Evolutionary conservation across 64 coral and sea anemone genomes (phyloP).

Genomic region (Montipora cactus): DNA sequence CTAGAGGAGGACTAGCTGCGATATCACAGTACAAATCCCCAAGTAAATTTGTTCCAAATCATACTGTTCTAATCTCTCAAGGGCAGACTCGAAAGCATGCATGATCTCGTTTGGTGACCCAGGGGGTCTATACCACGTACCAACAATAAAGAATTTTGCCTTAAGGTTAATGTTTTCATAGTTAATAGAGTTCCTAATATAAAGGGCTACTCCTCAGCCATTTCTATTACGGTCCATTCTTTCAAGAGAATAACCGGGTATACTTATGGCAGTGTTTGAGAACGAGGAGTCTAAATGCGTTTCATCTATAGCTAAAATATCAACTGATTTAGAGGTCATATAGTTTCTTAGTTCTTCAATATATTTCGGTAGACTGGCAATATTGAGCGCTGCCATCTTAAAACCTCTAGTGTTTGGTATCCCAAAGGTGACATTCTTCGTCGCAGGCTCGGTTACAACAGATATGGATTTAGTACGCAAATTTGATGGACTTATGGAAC

Average conservation of each 20-base stretch:
- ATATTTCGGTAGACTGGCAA: neutral
- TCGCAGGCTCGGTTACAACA: neutral
- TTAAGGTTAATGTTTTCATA: too few species aligned
- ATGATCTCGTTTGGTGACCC: neutral
- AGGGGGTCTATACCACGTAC: too few species aligned
- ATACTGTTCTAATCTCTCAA: neutral
- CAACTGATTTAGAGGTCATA: neutral
- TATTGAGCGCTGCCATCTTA: neutral
- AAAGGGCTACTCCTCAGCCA: neutral
- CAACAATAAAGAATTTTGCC: too few species aligned
- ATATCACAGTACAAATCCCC: too few species aligned
- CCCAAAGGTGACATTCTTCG: too few species aligned
- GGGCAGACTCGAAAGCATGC: neutral
- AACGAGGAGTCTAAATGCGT: neutral
- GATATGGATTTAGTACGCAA: too few species aligned
- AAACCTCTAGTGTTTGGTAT: neutral
- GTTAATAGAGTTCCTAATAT: neutral
- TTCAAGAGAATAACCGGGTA: slow-evolving; percentile 1
- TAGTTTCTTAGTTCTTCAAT: neutral
- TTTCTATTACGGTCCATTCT: neutral
- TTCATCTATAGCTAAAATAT: neutral
- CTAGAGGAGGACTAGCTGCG: too few species aligned
- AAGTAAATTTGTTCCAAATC: neutral
- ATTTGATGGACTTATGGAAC: too few species aligned
- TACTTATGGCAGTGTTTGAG: neutral